Base-by-base conservation (phyloP, 2,888 invertebrate genomes). In the Papilio demoleus region DNA sequence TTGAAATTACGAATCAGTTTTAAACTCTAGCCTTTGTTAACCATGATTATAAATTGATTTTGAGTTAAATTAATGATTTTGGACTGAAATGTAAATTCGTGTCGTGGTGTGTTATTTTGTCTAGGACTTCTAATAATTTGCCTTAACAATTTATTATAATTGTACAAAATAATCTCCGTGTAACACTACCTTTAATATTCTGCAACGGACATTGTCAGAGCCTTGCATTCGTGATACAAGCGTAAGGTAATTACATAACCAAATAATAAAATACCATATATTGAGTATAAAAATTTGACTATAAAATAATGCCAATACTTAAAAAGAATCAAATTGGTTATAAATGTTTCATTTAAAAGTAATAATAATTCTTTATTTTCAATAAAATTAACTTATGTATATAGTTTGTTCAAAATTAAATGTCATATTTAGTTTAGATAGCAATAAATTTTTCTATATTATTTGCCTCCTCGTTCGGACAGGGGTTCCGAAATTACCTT, bases 401-500 rank as follows among this genome's bases (percentile, higher is more conserved):
- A n/a, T n/a, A n/a, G n/a, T n/a, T n/a, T n/a, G 0, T 12, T 12
- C 38, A 38, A 38, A 38, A 38, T 38, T 1, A 11, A 38, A 38
- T 14, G 14, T n/a, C n/a, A n/a, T 38, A 38, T 38, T 38, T 45
- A 19, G 24, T 53, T 53, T 53, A 4, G 8, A 56, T 56, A 31
- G 8, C 31, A 17, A 17, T 31, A 56, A 56, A 27, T 27, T 0
- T 22, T 50, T 47, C 12, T 3, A 50, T 14, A 24, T 50, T 50
- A 50, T 24, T 24, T 24, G 1, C 50, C 24, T 24, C 4, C 50
- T 2, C 27, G n/a, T 53, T n/a, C 53, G 27, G 27, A 27, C 53
- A 53, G n/a, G 53, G 53, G 27, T 53, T 27, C 27, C 2, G n/a
- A 31, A 17, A 56, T 56, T 56, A 56, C 53, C n/a, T 56, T 56